phyloP scores from a whole-genome alignment of 2,888 invertebrate genomes.

The Pediacus dermestoides region DNA sequence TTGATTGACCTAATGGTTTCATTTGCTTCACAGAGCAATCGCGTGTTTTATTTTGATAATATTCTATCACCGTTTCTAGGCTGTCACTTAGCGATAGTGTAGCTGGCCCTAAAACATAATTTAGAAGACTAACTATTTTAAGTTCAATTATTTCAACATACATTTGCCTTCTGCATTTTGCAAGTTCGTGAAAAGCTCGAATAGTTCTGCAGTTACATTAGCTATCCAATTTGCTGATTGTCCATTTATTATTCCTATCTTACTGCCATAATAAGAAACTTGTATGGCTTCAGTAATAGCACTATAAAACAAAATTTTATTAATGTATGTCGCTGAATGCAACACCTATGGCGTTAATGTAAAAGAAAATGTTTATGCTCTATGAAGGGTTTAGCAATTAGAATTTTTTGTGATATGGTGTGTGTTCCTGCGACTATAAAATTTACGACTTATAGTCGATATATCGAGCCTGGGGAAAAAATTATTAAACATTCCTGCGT shows the following conservation, averaged over 20 bases:
- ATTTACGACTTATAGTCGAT: no score
- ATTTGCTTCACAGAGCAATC: constrained; percentile 44
- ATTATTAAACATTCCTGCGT: no score
- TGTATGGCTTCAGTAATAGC: constrained; percentile 58
- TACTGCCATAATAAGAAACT: constrained; percentile 58
- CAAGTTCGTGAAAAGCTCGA: constrained; percentile 48
- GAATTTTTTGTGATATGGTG: no score
- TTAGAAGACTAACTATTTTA: constrained; percentile 5
- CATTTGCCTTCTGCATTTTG: constrained; percentile 17
- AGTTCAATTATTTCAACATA: no score
- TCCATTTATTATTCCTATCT: constrained; percentile 61
- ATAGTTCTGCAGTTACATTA: constrained; percentile 57
- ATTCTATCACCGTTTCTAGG: constrained; percentile 51
- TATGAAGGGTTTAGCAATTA: no score
- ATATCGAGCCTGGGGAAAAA: no score
- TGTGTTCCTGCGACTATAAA: no score
- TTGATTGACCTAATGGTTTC: constrained; percentile 52
- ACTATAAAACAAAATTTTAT: constrained; percentile 18
- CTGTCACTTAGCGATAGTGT: constrained; percentile 53
- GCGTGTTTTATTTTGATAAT: constrained; percentile 50
- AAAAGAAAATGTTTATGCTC: no score
- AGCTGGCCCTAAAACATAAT: constrained; percentile 59
- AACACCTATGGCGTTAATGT: no score
- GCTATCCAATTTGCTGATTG: constrained; percentile 60
- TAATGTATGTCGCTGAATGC: no score